Evolutionary conservation across 1,140 invertebrate genomes (phyloP).

Genomic region (Zaprionus ornatus): DNA sequence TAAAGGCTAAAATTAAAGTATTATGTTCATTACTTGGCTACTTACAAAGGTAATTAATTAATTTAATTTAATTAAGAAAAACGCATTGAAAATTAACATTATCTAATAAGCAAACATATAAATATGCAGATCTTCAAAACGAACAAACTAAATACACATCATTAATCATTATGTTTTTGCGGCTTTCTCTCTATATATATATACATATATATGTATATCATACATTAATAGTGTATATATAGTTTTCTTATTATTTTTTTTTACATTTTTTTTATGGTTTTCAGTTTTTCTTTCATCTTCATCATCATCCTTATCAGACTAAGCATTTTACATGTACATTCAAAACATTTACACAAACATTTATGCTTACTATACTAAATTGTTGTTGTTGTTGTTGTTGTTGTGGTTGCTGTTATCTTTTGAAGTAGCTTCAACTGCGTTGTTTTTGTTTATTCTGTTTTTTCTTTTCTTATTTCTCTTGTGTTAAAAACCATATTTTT

Average conservation of each 20-base stretch:
- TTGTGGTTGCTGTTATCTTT: slow-evolving; percentile 32
- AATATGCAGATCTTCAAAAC: slow-evolving; percentile 41
- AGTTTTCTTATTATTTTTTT: slow-evolving; percentile 37
- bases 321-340: slow-evolving; percentile 62
- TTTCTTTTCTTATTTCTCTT: slow-evolving; percentile 14
- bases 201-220: not conserved
- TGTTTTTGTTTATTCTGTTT: slow-evolving; percentile 12
- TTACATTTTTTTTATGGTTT: slow-evolving; percentile 46
- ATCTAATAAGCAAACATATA: slow-evolving; percentile 21
- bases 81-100: slow-evolving; percentile 35
- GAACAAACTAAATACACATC: slow-evolving; percentile 36
- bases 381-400: slow-evolving; percentile 39
- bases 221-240: slow-evolving; percentile 12
- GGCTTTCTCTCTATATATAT: slow-evolving; percentile 1
- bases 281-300: slow-evolving; percentile 20
- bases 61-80: slow-evolving; percentile 33
- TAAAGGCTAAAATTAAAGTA: slow-evolving; percentile 57
- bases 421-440: slow-evolving; percentile 43
- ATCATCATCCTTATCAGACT: slow-evolving; percentile 22
- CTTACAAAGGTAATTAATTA: slow-evolving; percentile 49
- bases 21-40: slow-evolving; percentile 68
- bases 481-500: not conserved
- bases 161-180: slow-evolving; percentile 17
- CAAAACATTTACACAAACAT: slow-evolving; percentile 74
- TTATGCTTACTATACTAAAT: slow-evolving; percentile 42